Base-by-base conservation (phyloP, 2,797 vertebrate genomes). In the Knipowitschia caucasica region DNA sequence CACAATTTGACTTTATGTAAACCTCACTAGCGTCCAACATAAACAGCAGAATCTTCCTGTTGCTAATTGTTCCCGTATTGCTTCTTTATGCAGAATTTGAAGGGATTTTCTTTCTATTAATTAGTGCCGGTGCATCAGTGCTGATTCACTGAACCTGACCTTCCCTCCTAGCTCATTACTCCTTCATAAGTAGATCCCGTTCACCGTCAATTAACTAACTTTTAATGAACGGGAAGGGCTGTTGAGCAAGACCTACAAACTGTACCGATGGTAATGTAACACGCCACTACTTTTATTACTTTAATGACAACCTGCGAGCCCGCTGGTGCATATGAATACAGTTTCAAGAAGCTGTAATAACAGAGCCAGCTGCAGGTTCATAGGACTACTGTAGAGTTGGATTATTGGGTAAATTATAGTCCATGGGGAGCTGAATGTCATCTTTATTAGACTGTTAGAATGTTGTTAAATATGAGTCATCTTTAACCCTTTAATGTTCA, bases 231-330 rank as follows among this genome's bases (percentile, higher is more conserved):
- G 81, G 45, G 69, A 81, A 73, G 80, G 85, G 66, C 64, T 85
- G 82, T 88, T 83, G 81, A 86, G 83, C 84, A 86, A 85, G 86
- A 88, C 85, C 89, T 81, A 87, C 84, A 86, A 52, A 80, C 77
- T 77, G 78, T 63, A 82, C 71, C 26, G 43, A 52, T 71, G 76
- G 67, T 74, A 80, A 78, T 77, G 81, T 75, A 81, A 81, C 84
- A 82, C 82, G 31, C 65, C 77, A 60, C 77, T 81, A 79, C 67
- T 54, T 84, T 85, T 78, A 83, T 57, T 69, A 82, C 77, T 63
- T 77, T 81, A 75, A 87, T 80, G 75, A 64, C 69, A 75, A 64
- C 64, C 77, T 56, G 59, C 4, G 51, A 75, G 56, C 64, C 59
- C 40, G 66, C 75, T 62, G 53, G 68, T 51, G 26, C 65, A 45